Evolutionary conservation across 2,888 invertebrate species (phyloP), one percentile per base, ranked within the genome.

Genomic region (Chalcosyrphus nemorum): DNA sequence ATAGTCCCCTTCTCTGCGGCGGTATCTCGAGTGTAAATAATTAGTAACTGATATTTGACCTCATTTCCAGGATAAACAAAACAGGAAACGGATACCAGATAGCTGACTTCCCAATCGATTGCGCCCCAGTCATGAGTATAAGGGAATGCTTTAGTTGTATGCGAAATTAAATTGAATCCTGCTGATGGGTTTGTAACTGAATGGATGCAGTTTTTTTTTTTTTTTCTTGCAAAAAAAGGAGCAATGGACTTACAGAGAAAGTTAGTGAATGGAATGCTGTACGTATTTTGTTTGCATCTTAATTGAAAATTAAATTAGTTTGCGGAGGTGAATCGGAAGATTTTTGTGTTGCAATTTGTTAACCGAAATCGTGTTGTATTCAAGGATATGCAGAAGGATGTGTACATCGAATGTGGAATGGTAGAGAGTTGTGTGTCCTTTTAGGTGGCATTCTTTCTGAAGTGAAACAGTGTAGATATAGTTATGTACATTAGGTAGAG

Each of bases 31-130:
- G 71, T 76, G 65, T 50, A 81, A 81, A 50, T 77, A 82, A 77
- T 82, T 77, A 77, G 81, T 77, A 82, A 77, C 71, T 59, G 76
- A 77, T 82, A 71, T 72, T 66, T 72, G 81, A 82, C 81, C 81
- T 72, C 59, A 54, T 61, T 77, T 71, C 52, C 45, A 43, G 66
- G 32, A 19, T 59, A 66, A 71, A 77, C 65, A 77, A n/a, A 61
- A 50, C 76, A 43, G 76, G 65, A 77, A 71, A 52, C 59, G 32
- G 52, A 77, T 57, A 57, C 21, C 13, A 41, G n/a, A n/a, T n/a
- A 13, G 29, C 50, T 2, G 19, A 29, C 61, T 32, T 68, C 27
- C 59, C 29, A 59, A 45, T 76, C 41, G 71, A 41, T 61, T 47
- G 15, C n/a, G n/a, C n/a, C n/a, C 45, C n/a, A 19, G 43, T 35